A percentile compares a stretch with the other conserved stretches of the same genome.
These are phyloP conservation scores for Syrmaticus mikado DNA, from an alignment of 2,113 vertebrate genomes.

Conservation along the genomic window DNA sequence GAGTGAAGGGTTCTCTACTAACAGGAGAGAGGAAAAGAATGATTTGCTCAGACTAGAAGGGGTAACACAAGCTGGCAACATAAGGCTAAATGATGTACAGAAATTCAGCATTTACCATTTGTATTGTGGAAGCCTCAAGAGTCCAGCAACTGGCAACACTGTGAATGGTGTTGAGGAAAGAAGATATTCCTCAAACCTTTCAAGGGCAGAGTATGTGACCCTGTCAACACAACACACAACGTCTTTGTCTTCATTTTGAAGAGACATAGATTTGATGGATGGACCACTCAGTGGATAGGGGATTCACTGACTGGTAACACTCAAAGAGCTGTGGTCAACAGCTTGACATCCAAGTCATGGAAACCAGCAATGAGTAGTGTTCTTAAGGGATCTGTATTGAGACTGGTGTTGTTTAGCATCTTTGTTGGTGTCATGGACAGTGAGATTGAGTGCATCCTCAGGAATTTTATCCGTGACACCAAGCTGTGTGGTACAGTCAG, in stretches of 20 bases:
- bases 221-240: not conserved
- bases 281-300: not conserved
- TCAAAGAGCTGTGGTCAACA: not conserved
- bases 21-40: not conserved
- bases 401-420: not conserved
- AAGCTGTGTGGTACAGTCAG: not conserved
- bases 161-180: not conserved
- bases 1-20: not conserved
- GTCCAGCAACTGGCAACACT: not conserved
- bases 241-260: not conserved
- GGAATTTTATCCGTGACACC: not conserved
- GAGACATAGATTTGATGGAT: not conserved
- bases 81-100: not conserved
- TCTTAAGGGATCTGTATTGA: not conserved
- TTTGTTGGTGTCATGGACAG: not conserved
- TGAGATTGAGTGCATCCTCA: not conserved
- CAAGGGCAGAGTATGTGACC: not conserved
- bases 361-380: not conserved
- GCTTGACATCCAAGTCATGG: not conserved
- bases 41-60: not conserved
- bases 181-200: not conserved
- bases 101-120: not conserved
- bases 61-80: fast-evolving
- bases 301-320: not conserved
- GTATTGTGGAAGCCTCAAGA: not conserved